These are phyloP conservation scores for Gambusia affinis DNA, from an alignment of 2,113 vertebrate species.

Conservation along the genomic window DNA sequence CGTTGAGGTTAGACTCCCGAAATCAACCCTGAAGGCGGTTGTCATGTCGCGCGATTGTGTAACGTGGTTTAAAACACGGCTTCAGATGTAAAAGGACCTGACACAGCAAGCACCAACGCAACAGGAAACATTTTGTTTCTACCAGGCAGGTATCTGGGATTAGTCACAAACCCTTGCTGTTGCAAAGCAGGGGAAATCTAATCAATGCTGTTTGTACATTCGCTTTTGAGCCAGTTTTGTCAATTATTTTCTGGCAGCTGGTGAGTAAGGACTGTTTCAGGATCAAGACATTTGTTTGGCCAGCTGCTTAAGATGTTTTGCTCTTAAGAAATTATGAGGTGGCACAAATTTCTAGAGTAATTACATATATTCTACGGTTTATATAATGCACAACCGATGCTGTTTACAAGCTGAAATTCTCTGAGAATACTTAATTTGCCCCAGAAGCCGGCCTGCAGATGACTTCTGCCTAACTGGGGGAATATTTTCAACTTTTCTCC, in stretches of 20 bases:
- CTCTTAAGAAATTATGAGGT: neutral
- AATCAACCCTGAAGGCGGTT: constrained; percentile 29
- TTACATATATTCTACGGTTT: constrained; percentile 20
- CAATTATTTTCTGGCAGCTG: constrained; percentile 5
- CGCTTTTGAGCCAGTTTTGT: neutral
- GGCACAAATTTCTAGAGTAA: constrained; percentile 9
- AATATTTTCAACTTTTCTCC: neutral
- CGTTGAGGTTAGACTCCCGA: neutral
- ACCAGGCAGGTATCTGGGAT: neutral
- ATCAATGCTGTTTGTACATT: constrained; percentile 36
- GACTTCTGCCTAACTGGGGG: constrained; percentile 3
- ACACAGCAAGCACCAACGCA: neutral
- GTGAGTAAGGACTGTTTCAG: neutral
- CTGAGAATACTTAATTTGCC: neutral
- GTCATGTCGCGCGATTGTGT: constrained; percentile 2
- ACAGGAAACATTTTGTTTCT: neutral
- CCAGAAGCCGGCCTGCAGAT: constrained; percentile 18
- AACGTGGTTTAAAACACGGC: neutral
- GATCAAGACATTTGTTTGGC: constrained; percentile 15
- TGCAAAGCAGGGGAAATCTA: neutral
- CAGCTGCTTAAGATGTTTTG: constrained; percentile 13
- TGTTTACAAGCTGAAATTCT: constrained; percentile 4
- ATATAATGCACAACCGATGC: neutral
- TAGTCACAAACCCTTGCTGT: neutral
- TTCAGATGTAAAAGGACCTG: neutral